Conservation (phyloP, 2,888 invertebrate genomes). For the Agrochola lychnidis region DNA sequence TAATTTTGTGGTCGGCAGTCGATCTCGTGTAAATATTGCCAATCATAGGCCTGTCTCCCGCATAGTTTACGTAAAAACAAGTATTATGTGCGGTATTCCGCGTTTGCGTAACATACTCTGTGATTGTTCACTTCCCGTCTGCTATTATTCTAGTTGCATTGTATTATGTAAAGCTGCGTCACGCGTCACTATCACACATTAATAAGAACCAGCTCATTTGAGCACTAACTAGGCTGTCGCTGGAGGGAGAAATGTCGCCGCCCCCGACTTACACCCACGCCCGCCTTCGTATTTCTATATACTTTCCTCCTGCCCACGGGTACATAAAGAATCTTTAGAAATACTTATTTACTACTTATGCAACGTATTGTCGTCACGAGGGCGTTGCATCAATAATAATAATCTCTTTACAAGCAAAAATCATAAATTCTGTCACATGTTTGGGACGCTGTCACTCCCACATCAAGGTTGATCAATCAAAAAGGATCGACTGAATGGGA, state of each 20-base stretch:
- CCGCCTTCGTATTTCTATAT: slow-evolving; percentile 70
- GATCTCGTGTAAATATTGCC: slow-evolving; percentile 33
- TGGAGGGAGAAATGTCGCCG: slow-evolving; percentile 69
- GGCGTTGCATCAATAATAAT: slow-evolving; percentile 67
- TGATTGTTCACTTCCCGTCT: slow-evolving; percentile 68
- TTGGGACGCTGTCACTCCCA: slow-evolving; percentile 82
- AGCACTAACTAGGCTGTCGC: slow-evolving; percentile 62
- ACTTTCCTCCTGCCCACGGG: slow-evolving; percentile 74
- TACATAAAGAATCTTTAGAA: slow-evolving; percentile 67
- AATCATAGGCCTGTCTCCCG: slow-evolving; percentile 16
- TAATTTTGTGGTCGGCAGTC: slow-evolving; percentile 16
- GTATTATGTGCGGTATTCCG: slow-evolving; percentile 59
- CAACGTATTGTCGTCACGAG: slow-evolving; percentile 56
- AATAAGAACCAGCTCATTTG: slow-evolving; percentile 58
- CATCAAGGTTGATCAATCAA: slow-evolving; percentile 85
- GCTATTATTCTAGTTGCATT: slow-evolving; percentile 61
- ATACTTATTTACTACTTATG: slow-evolving; percentile 58
- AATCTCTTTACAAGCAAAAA: slow-evolving; percentile 64
- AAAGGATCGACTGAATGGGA: slow-evolving; percentile 88
- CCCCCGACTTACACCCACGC: slow-evolving; percentile 74
- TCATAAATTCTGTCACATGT: slow-evolving; percentile 66
- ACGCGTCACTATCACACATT: slow-evolving; percentile 49
- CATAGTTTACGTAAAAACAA: slow-evolving; percentile 59
- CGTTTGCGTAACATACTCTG: slow-evolving; percentile 67
- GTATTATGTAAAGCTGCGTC: slow-evolving; percentile 63